Conservation (phyloP, 2,113 vertebrate genomes). For the Tetrao urogallus region DNA sequence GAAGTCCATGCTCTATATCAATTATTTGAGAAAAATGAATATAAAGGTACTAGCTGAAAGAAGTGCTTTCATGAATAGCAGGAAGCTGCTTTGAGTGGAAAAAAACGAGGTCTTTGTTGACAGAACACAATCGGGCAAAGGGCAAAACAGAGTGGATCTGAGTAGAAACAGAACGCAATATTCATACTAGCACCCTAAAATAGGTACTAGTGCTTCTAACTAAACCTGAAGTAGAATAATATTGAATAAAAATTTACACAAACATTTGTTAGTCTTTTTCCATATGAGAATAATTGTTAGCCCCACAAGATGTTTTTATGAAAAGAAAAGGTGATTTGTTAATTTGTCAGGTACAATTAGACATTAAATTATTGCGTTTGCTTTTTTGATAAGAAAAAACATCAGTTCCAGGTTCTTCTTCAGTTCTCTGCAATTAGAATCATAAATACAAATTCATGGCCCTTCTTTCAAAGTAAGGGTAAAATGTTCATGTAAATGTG, state of each 20-base stretch:
- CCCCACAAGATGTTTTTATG: neutral
- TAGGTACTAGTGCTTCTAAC: neutral
- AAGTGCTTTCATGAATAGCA: slow-evolving; percentile 71
- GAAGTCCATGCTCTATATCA: slow-evolving; percentile 52
- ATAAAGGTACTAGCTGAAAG: slow-evolving; percentile 69
- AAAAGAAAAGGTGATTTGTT: neutral
- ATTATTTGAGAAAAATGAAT: slow-evolving; percentile 67
- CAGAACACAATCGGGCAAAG: neutral
- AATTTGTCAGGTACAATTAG: neutral
- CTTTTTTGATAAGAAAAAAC: neutral
- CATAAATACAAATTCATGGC: neutral
- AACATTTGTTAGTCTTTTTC: neutral
- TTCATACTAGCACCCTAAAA: neutral
- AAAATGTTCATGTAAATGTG: neutral
- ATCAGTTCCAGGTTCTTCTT: neutral
- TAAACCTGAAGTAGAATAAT: neutral
- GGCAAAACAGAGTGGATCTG: neutral
- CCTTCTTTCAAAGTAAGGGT: neutral
- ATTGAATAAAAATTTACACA: neutral
- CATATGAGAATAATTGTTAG: neutral
- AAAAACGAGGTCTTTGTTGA: slow-evolving; percentile 51
- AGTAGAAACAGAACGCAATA: neutral
- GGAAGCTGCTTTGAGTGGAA: slow-evolving; percentile 46
- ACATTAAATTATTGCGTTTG: neutral
- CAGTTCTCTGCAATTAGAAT: neutral